Conservation (phyloP, 2,113 vertebrate species). For the Nipponia nippon region DNA sequence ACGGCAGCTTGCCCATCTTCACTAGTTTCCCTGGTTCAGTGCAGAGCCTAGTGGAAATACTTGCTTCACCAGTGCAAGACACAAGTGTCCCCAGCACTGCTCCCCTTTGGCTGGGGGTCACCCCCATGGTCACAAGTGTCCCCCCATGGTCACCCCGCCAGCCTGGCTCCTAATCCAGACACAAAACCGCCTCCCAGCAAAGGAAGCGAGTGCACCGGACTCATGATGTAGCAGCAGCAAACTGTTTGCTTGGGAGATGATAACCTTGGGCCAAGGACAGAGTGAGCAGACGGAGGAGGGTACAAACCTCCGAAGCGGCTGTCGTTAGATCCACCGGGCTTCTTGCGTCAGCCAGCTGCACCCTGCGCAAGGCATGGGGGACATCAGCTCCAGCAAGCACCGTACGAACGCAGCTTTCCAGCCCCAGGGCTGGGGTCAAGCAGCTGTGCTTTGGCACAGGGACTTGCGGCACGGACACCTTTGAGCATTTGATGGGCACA, state of each 20-base stretch:
- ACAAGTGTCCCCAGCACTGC: not conserved
- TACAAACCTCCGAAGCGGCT: fast-evolving
- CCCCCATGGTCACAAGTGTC: too few relatives aligned
- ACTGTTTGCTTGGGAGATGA: not conserved
- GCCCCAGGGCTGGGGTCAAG: not conserved
- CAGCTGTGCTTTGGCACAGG: not conserved
- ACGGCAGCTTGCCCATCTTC: not conserved
- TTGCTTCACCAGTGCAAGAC: not conserved
- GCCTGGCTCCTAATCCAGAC: not conserved
- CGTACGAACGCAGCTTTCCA: not conserved
- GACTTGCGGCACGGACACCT: not conserved
- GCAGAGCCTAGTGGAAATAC: not conserved
- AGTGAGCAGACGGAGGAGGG: not conserved
- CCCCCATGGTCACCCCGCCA: not conserved
- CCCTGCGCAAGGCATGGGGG: not conserved
- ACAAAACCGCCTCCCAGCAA: not conserved
- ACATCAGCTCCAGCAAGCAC: not conserved
- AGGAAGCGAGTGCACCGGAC: not conserved
- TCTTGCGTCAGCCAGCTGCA: not conserved
- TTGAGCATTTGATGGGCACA: not conserved
- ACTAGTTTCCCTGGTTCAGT: not conserved
- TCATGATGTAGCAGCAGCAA: not conserved
- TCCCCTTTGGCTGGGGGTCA: not conserved
- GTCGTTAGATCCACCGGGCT: not conserved
- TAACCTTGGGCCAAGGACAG: not conserved